Conservation (phyloP, 2,888 invertebrate genomes). For the Synanthedon andrenaeformis region DNA sequence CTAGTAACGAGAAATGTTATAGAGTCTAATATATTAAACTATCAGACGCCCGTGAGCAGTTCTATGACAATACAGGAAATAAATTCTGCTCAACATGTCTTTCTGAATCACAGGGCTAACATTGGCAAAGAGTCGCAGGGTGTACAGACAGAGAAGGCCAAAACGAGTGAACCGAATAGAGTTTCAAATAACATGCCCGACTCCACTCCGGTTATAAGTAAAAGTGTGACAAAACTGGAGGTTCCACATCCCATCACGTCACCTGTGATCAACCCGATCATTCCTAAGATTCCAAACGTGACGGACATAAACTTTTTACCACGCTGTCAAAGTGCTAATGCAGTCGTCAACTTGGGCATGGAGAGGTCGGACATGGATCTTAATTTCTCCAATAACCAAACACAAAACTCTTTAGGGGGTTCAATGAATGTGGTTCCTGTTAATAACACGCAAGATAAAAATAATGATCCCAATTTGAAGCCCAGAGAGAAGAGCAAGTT, state of each 20-base stretch:
- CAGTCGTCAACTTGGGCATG: slow-evolving; percentile 48
- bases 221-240: slow-evolving; percentile 52
- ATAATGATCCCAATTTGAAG: slow-evolving; percentile 44
- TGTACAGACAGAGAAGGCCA: slow-evolving; percentile 54
- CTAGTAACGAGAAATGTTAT: slow-evolving; percentile 49
- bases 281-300: slow-evolving; percentile 56
- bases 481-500: slow-evolving; percentile 60
- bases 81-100: slow-evolving; percentile 46
- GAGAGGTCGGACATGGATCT: slow-evolving; percentile 48
- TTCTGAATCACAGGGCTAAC: slow-evolving; percentile 42
- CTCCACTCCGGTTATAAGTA: slow-evolving; percentile 41
- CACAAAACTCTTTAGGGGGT: slow-evolving; percentile 40
- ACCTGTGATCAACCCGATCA: slow-evolving; percentile 57
- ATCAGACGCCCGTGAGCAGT: slow-evolving; percentile 41
- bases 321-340: slow-evolving; percentile 59
- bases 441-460: slow-evolving; percentile 39
- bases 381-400: slow-evolving; percentile 31
- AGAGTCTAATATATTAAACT: slow-evolving; percentile 43
- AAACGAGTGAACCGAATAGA: slow-evolving; percentile 40
- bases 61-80: slow-evolving; percentile 61
- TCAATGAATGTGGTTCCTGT: slow-evolving; percentile 43
- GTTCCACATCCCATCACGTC: slow-evolving; percentile 63
- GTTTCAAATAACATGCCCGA: slow-evolving; percentile 36
- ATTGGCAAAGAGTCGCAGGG: slow-evolving; percentile 51
- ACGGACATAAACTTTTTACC: slow-evolving; percentile 57